Evolutionary conservation across 2,888 invertebrate genomes (phyloP).

Genomic region (Drosophila suboccidentalis): DNA sequence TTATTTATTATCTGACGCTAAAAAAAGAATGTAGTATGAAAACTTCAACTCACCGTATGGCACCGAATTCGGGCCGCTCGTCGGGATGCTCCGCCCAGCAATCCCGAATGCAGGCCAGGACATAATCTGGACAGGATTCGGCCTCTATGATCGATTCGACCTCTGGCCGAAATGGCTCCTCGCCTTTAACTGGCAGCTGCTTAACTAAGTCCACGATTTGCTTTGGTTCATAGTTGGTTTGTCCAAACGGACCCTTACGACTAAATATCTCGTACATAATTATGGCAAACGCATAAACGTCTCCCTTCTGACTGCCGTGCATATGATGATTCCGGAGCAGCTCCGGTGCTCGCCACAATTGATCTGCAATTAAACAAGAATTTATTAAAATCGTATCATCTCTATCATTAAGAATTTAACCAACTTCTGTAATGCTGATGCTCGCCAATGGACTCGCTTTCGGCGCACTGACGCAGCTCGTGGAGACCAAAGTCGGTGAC

Average conservation of each 20-base stretch:
- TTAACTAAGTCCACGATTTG: conserved; percentile 95
- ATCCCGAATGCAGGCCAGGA: conserved; percentile 93
- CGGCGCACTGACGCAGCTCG: conserved; percentile 94
- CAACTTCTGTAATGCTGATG: conserved; percentile 96
- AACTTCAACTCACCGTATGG: conserved; percentile 87
- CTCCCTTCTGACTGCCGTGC: conserved; percentile 95
- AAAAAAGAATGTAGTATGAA: too few relatives aligned
- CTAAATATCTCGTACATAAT: conserved; percentile 97
- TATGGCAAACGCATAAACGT: conserved; percentile 98
- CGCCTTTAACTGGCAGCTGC: conserved; percentile 89
- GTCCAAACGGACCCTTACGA: conserved; percentile 95
- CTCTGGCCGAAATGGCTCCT: conserved; percentile 93
- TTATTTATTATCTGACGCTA: too few relatives aligned
- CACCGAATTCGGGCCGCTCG: conserved; percentile 93
- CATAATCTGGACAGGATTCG: conserved; percentile 92
- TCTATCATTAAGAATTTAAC: conserved; percentile 28
- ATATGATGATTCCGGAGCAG: conserved; percentile 91
- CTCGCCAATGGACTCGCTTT: conserved; percentile 94
- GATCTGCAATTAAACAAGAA: conserved; percentile 86
- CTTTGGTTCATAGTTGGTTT: conserved; percentile 93
- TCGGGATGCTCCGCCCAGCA: conserved; percentile 96
- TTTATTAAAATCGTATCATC: neutral
- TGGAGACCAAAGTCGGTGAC: conserved; percentile 97
- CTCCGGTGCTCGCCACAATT: conserved; percentile 99
- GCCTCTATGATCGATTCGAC: conserved; percentile 90